These are phyloP conservation scores for Passer montanus DNA, from an alignment of 2,113 vertebrate genomes.

Conservation along the genomic window DNA sequence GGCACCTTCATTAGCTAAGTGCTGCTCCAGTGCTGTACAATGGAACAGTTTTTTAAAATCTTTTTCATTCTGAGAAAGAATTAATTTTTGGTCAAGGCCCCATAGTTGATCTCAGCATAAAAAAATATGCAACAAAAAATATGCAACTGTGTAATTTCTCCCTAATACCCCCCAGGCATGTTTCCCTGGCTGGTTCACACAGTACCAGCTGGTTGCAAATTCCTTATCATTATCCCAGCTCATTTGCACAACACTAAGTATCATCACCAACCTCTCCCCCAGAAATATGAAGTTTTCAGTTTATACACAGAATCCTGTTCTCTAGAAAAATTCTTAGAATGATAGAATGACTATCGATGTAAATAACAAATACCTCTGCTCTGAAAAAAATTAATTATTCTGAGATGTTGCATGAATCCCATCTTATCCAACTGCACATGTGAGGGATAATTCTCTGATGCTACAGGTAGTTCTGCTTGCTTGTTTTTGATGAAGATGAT, in stretches of 20 bases:
- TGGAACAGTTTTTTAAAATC: neutral
- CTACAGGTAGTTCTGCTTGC: neutral
- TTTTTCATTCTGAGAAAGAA: neutral
- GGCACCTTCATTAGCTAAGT: neutral
- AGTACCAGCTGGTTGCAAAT: neutral
- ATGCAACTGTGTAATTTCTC: neutral
- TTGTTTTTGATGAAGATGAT: neutral
- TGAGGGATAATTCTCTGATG: neutral
- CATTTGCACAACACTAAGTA: neutral
- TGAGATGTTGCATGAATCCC: neutral
- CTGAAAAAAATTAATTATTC: neutral
- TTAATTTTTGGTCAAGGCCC: neutral
- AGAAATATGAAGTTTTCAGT: neutral
- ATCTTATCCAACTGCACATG: neutral
- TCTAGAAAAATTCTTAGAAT: neutral
- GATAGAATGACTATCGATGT: neutral
- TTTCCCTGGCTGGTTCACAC: neutral
- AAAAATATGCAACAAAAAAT: neutral
- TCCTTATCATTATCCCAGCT: neutral
- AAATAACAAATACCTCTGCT: neutral
- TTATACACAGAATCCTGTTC: neutral
- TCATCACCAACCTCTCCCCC: neutral
- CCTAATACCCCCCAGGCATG: neutral
- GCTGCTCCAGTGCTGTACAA: neutral
- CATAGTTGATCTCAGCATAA: neutral